phyloP scores from a whole-genome alignment of 1,140 invertebrate genomes.

The Paraescarpia echinospica region DNA sequence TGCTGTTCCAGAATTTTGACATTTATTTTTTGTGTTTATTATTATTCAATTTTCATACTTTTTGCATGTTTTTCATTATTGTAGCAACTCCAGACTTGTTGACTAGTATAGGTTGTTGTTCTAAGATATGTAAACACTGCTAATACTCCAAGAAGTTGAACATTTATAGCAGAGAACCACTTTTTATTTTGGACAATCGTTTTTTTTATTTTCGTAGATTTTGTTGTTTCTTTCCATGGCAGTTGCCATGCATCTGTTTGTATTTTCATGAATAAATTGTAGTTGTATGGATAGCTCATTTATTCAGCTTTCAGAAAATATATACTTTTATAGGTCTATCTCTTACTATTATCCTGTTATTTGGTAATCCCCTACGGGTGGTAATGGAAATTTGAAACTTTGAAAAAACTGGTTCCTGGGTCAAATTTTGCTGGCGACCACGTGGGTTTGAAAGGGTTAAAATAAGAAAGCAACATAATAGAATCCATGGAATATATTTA shows the following conservation, averaged over 20 bases:
- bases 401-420: too few species aligned
- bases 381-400: too few species aligned
- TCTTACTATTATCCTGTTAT: not conserved
- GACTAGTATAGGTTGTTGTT: not conserved
- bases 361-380: not conserved
- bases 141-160: not conserved
- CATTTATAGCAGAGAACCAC: not conserved
- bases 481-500: too few species aligned
- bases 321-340: conserved; percentile 14
- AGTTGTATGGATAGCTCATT: not conserved
- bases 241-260: not conserved
- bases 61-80: too few species aligned
- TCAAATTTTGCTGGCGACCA: too few species aligned
- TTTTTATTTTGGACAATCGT: conserved; percentile 3
- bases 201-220: not conserved
- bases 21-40: not conserved
- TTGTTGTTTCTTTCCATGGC: too few species aligned
- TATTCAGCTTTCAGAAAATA: conserved; percentile 13
- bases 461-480: too few species aligned
- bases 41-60: too few species aligned
- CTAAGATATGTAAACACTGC: not conserved
- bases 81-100: not conserved
- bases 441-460: too few species aligned
- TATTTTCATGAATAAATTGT: conserved; percentile 13
- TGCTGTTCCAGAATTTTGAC: not conserved